Evolutionary conservation across 2,113 vertebrate genomes (phyloP).

Genomic region (Cercopithecus mona): DNA sequence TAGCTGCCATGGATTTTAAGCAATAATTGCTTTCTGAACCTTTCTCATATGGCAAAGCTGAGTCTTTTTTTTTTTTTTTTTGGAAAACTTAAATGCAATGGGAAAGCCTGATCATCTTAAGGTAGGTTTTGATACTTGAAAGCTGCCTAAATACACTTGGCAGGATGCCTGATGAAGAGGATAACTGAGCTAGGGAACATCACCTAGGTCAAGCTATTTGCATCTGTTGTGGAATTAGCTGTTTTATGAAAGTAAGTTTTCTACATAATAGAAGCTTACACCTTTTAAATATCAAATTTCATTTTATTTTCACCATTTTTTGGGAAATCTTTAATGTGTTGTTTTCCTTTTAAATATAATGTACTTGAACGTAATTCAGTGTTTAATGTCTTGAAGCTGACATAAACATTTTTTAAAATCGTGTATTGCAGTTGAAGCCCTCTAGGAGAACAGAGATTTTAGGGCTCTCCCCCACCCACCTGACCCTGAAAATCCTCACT

Average conservation of each 20-base stretch:
- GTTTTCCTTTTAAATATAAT: background rate
- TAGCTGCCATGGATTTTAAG: background rate
- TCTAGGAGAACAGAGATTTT: background rate
- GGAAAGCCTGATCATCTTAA: background rate
- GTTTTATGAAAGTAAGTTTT: constrained; percentile 35
- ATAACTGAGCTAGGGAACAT: background rate
- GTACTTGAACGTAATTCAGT: background rate
- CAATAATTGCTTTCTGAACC: background rate
- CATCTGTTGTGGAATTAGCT: background rate
- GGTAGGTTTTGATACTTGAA: background rate
- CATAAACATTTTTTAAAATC: background rate
- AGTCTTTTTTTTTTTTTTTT: background rate
- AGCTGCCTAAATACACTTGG: background rate
- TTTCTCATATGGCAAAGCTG: background rate
- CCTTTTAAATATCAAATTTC: constrained; percentile 38
- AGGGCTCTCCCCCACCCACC: background rate
- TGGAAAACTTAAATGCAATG: background rate
- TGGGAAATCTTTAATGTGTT: background rate
- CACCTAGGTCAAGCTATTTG: background rate
- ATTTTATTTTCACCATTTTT: constrained; percentile 21
- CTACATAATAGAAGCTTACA: background rate
- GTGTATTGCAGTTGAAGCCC: background rate
- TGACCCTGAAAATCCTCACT: background rate
- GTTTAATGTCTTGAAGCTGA: constrained; percentile 24
- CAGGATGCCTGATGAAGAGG: constrained; percentile 10